Evolutionary conservation across 1,140 invertebrate species (phyloP).

Genomic region (Euglossa dilemma): DNA sequence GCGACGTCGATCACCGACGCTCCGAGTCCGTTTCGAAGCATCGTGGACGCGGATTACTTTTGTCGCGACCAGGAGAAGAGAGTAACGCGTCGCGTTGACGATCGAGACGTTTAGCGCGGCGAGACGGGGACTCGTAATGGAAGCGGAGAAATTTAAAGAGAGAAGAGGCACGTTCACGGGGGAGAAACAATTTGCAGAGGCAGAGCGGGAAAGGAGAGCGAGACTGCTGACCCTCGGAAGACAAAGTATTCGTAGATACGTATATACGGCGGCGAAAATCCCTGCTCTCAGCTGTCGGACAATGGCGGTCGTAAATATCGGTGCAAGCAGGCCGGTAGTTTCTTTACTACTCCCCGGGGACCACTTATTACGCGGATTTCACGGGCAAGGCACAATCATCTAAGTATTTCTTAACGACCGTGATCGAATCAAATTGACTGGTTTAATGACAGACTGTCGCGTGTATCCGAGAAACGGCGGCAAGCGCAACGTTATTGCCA

Average conservation of each 20-base stretch:
- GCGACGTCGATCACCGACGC: too few relatives aligned
- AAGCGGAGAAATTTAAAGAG: too few relatives aligned
- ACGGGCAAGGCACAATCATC: conserved; percentile 76
- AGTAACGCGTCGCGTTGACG: too few relatives aligned
- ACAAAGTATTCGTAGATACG: conserved; percentile 12
- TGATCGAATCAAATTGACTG: conserved; percentile 58
- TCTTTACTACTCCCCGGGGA: conserved; percentile 76
- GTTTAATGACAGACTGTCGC: conserved; percentile 52
- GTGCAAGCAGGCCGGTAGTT: conserved; percentile 66
- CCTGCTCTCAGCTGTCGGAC: conserved; percentile 71
- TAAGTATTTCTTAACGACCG: conserved; percentile 77
- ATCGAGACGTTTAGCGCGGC: not conserved
- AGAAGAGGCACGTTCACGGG: too few relatives aligned
- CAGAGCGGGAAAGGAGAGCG: not conserved
- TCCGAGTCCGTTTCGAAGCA: too few relatives aligned
- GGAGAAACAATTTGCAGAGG: conserved; percentile 12
- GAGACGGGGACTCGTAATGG: too few relatives aligned
- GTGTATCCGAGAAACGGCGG: not conserved
- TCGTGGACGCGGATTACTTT: too few relatives aligned
- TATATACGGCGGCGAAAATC: conserved; percentile 63
- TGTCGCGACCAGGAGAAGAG: too few relatives aligned
- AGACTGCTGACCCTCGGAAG: not conserved
- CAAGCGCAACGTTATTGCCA: not conserved
- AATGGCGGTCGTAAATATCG: conserved; percentile 80
- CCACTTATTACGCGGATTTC: conserved; percentile 79